phyloP scores from a whole-genome alignment of 2,888 invertebrate species.

The Lochmaea crataegi region DNA sequence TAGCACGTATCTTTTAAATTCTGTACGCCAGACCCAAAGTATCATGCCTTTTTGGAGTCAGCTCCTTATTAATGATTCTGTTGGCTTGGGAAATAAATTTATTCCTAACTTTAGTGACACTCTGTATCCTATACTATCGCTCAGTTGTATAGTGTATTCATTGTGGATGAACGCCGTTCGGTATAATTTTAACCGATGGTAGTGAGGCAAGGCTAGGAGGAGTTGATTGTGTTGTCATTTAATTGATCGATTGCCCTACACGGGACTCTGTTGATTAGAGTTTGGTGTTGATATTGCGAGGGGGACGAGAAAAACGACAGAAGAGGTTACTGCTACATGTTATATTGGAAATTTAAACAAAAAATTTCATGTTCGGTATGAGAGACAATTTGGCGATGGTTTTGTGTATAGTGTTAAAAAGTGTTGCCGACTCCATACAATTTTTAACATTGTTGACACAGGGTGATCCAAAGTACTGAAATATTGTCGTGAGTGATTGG shows the following conservation, averaged over 20 bases:
- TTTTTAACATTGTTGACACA: too few relatives aligned
- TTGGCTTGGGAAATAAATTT: too few relatives aligned
- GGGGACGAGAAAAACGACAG: slow-evolving; percentile 14
- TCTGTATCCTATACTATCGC: not conserved
- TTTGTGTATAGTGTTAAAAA: too few relatives aligned
- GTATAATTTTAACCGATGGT: not conserved
- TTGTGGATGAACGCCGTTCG: slow-evolving; percentile 14
- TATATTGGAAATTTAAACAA: not conserved
- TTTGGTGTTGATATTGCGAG: slow-evolving; percentile 29
- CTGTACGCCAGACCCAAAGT: too few relatives aligned
- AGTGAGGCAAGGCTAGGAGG: slow-evolving; percentile 9
- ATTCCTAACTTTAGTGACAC: too few relatives aligned
- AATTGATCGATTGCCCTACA: slow-evolving; percentile 37
- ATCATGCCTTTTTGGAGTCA: too few relatives aligned
- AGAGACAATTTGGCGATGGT: not conserved
- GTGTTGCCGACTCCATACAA: too few relatives aligned
- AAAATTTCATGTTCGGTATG: not conserved
- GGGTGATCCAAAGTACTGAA: too few relatives aligned
- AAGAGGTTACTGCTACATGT: not conserved
- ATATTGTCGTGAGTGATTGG: too few relatives aligned
- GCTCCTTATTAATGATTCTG: too few relatives aligned
- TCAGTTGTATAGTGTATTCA: not conserved
- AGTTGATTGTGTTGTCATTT: slow-evolving; percentile 37
- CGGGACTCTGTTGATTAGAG: slow-evolving; percentile 35
- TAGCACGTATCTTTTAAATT: too few relatives aligned